A percentile compares a stretch with the other conserved stretches of the same genome.
Conservation (phyloP, 2,113 vertebrate genomes). For the Tragelaphus imberbis region DNA sequence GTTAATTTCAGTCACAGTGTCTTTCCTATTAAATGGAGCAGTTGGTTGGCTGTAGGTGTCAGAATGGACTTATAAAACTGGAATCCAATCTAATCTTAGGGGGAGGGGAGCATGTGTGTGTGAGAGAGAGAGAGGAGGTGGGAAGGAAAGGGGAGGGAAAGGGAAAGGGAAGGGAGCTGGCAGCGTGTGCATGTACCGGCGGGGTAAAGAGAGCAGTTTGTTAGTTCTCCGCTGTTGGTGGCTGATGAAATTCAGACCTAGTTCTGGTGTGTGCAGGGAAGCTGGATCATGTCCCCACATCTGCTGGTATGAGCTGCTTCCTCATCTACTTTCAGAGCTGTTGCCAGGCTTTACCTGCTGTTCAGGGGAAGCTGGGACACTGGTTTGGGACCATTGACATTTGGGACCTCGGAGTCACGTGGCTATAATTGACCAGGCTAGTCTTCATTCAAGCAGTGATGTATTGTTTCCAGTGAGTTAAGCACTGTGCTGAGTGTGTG, state of each 20-base stretch:
- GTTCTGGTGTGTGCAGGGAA: neutral
- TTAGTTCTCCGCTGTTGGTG: neutral
- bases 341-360: neutral
- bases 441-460: too few relatives aligned
- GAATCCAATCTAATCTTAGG: slow-evolving; percentile 55
- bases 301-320: neutral
- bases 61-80: slow-evolving; percentile 62
- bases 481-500: neutral
- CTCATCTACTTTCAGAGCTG: neutral
- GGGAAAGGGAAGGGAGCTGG: neutral
- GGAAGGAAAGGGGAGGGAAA: neutral
- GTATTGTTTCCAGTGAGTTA: neutral
- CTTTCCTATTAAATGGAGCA: slow-evolving; percentile 67
- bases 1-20: slow-evolving; percentile 61
- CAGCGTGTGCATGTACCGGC: neutral
- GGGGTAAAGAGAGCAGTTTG: slow-evolving; percentile 50
- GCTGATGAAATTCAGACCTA: slow-evolving; percentile 42
- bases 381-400: neutral
- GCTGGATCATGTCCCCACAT: neutral
- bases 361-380: neutral
- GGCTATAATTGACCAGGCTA: neutral
- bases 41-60: slow-evolving; percentile 64
- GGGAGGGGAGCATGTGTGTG: neutral
- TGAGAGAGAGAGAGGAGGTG: neutral
- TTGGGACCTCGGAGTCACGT: neutral